phyloP scores from a whole-genome alignment of 2,797 vertebrate genomes.

The Antennarius maculatus region DNA sequence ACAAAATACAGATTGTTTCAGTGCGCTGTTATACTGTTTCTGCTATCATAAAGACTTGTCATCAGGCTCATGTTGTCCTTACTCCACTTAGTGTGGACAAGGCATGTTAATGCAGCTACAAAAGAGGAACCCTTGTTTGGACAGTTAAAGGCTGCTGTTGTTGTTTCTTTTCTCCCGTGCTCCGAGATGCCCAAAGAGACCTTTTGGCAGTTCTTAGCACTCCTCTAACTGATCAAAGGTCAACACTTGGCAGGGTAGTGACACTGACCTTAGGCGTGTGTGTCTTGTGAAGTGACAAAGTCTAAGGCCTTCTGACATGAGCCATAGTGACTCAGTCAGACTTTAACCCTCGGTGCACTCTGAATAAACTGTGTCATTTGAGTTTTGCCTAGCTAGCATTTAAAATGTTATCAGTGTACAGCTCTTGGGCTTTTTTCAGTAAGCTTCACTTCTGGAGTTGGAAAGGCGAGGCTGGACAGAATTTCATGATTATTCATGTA shows the following conservation, averaged over 20 bases:
- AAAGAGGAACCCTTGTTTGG: constrained; percentile 14
- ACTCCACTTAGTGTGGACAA: constrained; percentile 40
- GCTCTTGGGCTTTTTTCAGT: constrained; percentile 14
- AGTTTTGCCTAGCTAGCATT: constrained; percentile 37
- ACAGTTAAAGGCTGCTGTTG: constrained; percentile 52
- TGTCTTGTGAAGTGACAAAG: constrained; percentile 61
- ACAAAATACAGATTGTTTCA: too few relatives aligned
- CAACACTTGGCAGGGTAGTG: constrained; percentile 59
- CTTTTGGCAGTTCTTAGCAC: constrained; percentile 55
- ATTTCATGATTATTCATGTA: constrained; percentile 45
- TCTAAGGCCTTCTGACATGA: constrained; percentile 65
- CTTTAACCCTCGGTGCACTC: constrained; percentile 50
- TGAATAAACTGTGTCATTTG: constrained; percentile 44
- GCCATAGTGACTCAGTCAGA: constrained; percentile 61
- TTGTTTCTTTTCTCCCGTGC: constrained; percentile 16
- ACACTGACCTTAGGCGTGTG: constrained; percentile 61
- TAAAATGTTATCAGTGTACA: constrained; percentile 34
- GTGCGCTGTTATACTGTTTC: background rate
- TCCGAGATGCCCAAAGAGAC: constrained; percentile 36
- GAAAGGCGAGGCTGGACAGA: constrained; percentile 36
- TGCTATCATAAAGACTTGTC: constrained; percentile 7
- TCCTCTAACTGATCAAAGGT: constrained; percentile 66
- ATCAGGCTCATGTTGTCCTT: constrained; percentile 21
- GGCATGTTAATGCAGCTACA: constrained; percentile 32
- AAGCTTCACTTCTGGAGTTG: constrained; percentile 15